A percentile compares a stretch with the other conserved stretches of the same genome.
Conservation (phyloP, 2,797 vertebrate species). For the Ctenopoma multispine region DNA sequence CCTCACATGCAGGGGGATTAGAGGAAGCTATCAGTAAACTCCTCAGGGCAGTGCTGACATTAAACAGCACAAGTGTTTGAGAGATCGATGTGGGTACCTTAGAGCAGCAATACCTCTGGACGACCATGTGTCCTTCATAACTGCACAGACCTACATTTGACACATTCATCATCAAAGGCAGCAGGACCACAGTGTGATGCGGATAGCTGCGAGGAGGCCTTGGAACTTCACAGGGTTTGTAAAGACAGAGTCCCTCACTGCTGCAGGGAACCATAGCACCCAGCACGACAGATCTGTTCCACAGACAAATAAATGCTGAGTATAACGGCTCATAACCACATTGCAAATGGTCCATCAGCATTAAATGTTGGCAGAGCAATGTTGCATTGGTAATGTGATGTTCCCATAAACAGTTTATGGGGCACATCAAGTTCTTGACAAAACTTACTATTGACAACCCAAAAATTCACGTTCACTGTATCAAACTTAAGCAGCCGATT, state of each 20-base stretch:
- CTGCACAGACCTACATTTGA: slow-evolving; percentile 56
- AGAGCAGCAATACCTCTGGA: slow-evolving; percentile 67
- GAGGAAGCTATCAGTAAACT: slow-evolving; percentile 69
- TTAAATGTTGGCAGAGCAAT: slow-evolving; percentile 66
- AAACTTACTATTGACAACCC: slow-evolving; percentile 49
- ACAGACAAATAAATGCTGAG: slow-evolving; percentile 68
- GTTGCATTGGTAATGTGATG: slow-evolving; percentile 62
- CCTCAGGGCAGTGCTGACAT: slow-evolving; percentile 80
- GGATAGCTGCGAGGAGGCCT: slow-evolving; percentile 34
- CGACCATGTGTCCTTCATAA: slow-evolving; percentile 67
- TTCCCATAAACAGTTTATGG: slow-evolving; percentile 75
- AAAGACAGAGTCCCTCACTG: slow-evolving; percentile 40
- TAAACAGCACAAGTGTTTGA: slow-evolving; percentile 79
- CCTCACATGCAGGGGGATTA: slow-evolving; percentile 70
- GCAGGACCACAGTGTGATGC: slow-evolving; percentile 34
- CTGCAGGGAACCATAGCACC: slow-evolving; percentile 32
- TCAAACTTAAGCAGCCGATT: slow-evolving; percentile 34
- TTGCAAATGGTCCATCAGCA: slow-evolving; percentile 66
- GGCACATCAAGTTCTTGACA: slow-evolving; percentile 58
- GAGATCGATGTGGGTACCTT: slow-evolving; percentile 77
- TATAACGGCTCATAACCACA: slow-evolving; percentile 54
- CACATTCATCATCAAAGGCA: slow-evolving; percentile 71
- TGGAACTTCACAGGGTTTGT: slow-evolving; percentile 58
- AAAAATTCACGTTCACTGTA: slow-evolving; percentile 28
- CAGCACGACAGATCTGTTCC: slow-evolving; percentile 51